Percentiles rank a stretch among this genome's conserved stretches.
These are phyloP conservation scores for Acleris emargana DNA, from an alignment of 2,888 invertebrate species.

Conservation along the genomic window DNA sequence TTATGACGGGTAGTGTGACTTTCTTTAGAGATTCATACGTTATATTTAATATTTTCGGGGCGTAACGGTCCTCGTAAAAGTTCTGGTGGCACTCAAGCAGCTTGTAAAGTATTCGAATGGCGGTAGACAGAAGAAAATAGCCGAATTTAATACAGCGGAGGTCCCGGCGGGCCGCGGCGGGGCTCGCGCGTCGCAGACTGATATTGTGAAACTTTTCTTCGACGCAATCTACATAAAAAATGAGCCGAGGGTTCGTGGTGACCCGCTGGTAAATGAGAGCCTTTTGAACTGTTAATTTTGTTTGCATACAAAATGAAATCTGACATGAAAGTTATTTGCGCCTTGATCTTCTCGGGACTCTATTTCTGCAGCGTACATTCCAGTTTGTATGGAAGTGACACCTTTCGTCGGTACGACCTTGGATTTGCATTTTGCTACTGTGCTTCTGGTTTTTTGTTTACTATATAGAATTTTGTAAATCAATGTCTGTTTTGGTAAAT, in stretches of 20 bases:
- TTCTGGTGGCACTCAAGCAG: slow-evolving; percentile 48
- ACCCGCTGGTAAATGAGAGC: slow-evolving; percentile 79
- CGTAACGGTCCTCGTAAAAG: slow-evolving; percentile 36
- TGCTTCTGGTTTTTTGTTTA: too few species aligned
- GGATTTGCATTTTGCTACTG: too few species aligned
- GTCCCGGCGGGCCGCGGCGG: slow-evolving; percentile 62
- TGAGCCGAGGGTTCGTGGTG: slow-evolving; percentile 75
- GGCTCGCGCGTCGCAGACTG: slow-evolving; percentile 66
- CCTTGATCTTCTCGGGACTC: slow-evolving; percentile 58
- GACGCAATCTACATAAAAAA: slow-evolving; percentile 82
- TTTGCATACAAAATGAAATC: slow-evolving; percentile 78
- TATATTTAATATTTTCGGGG: slow-evolving; percentile 26
- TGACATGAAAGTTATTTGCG: slow-evolving; percentile 72
- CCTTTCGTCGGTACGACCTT: not conserved
- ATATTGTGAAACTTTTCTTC: slow-evolving; percentile 82
- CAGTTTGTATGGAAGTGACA: slow-evolving; percentile 9
- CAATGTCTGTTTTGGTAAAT: too few species aligned
- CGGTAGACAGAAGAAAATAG: slow-evolving; percentile 61
- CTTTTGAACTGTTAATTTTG: slow-evolving; percentile 81
- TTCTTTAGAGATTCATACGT: slow-evolving; percentile 23
- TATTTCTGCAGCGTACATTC: slow-evolving; percentile 44
- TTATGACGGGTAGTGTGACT: slow-evolving; percentile 15
- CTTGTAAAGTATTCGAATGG: slow-evolving; percentile 61
- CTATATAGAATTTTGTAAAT: too few species aligned
- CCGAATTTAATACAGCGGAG: slow-evolving; percentile 68